These are phyloP conservation scores for Danionella cerebrum DNA, from an alignment of 2,113 vertebrate genomes.

Conservation along the genomic window DNA sequence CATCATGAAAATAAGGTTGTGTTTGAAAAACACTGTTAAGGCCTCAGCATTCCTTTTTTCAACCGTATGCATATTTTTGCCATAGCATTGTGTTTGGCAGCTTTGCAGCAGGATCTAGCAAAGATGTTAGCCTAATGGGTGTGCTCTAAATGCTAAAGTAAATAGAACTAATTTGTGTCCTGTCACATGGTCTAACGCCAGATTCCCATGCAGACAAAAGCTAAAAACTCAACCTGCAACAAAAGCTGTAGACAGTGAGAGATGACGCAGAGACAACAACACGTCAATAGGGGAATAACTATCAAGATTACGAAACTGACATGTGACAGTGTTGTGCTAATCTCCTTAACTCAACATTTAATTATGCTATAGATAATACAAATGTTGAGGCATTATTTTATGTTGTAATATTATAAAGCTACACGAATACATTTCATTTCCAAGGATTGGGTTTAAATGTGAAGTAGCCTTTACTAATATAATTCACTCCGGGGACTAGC, in stretches of 20 bases:
- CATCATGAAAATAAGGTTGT: too few relatives aligned
- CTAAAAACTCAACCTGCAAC: not conserved
- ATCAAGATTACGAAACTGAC: not conserved
- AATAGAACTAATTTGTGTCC: conserved; percentile 12
- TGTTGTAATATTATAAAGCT: not conserved
- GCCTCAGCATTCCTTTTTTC: too few relatives aligned
- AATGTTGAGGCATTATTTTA: not conserved
- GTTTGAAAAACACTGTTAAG: too few relatives aligned
- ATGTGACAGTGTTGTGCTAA: not conserved
- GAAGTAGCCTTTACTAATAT: not conserved
- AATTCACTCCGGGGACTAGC: not conserved
- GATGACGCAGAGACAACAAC: not conserved
- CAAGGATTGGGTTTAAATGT: not conserved
- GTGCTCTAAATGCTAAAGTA: not conserved
- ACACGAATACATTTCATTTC: not conserved
- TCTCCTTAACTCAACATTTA: too few relatives aligned
- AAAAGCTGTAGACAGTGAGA: not conserved
- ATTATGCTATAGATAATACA: not conserved
- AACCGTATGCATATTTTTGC: too few relatives aligned
- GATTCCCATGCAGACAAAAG: not conserved
- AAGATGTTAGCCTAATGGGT: not conserved
- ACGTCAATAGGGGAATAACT: not conserved
- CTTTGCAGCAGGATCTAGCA: too few relatives aligned
- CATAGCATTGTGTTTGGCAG: too few relatives aligned
- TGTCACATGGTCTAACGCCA: conserved; percentile 13